These are phyloP conservation scores for Dermatemys mawii DNA, from an alignment of 2,113 vertebrate genomes.

Conservation along the genomic window DNA sequence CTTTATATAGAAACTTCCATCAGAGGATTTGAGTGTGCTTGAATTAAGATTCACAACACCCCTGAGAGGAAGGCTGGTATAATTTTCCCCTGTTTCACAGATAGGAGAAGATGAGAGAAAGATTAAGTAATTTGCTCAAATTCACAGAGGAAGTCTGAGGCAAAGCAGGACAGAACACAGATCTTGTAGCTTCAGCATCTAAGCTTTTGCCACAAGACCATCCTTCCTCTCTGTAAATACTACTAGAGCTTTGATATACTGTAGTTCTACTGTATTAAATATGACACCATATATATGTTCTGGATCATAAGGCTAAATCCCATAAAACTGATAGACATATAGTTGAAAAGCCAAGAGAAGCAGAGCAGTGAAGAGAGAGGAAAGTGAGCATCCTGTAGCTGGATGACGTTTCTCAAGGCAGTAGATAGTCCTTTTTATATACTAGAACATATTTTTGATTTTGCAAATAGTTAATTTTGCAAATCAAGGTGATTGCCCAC, in stretches of 20 bases:
- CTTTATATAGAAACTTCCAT: background rate
- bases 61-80: background rate
- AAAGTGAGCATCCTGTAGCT: background rate
- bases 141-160: constrained; percentile 18
- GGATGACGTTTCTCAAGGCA: constrained; percentile 44
- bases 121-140: constrained; percentile 15
- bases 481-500: constrained; percentile 69
- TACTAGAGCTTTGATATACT: constrained; percentile 2
- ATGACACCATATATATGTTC: background rate
- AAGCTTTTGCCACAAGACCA: constrained; percentile 9
- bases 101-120: constrained; percentile 7
- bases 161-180: background rate
- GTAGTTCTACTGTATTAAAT: background rate
- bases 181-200: background rate
- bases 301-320: constrained; percentile 35
- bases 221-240: constrained; percentile 31
- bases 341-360: constrained; percentile 8
- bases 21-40: background rate
- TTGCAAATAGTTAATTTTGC: constrained; percentile 71
- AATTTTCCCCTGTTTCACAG: background rate
- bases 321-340: constrained; percentile 26
- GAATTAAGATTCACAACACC: constrained; percentile 14
- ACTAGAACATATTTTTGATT: constrained; percentile 66
- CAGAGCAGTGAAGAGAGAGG: constrained; percentile 33
- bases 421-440: constrained; percentile 51